phyloP scores from a whole-genome alignment of 2,888 invertebrate species.

The Xylota segnis region DNA sequence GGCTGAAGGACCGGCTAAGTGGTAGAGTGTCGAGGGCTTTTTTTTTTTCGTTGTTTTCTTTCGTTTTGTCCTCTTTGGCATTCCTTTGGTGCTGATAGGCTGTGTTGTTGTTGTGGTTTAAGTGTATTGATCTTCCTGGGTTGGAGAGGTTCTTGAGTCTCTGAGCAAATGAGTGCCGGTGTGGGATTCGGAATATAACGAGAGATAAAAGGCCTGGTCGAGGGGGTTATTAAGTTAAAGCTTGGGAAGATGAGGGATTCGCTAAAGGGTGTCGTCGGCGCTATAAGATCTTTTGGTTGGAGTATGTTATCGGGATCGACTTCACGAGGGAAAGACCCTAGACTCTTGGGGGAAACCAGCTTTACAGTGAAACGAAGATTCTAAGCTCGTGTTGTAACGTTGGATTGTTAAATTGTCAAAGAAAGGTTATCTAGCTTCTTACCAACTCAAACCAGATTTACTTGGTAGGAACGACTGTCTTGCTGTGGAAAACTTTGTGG shows the following conservation, averaged over 20 bases:
- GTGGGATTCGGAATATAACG: conserved; percentile 20
- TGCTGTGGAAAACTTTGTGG: too few relatives aligned
- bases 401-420: too few relatives aligned
- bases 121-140: conserved; percentile 55
- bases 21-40: conserved; percentile 48
- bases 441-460: too few relatives aligned
- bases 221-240: conserved; percentile 9
- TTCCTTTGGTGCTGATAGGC: conserved; percentile 38
- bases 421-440: too few relatives aligned
- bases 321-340: too few relatives aligned
- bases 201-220: conserved; percentile 11
- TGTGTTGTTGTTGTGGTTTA: conserved; percentile 46
- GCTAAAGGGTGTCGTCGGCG: background rate
- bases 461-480: too few relatives aligned
- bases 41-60: background rate
- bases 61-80: conserved; percentile 25
- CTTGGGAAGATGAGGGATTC: background rate
- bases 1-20: conserved; percentile 44
- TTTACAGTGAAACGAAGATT: too few relatives aligned
- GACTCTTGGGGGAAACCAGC: too few relatives aligned
- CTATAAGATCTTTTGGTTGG: background rate
- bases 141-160: conserved; percentile 27
- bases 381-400: too few relatives aligned
- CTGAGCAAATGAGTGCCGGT: conserved; percentile 22
- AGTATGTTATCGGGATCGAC: too few relatives aligned